phyloP scores from a whole-genome alignment of 2,888 invertebrate genomes.

The Phoronis australis region DNA sequence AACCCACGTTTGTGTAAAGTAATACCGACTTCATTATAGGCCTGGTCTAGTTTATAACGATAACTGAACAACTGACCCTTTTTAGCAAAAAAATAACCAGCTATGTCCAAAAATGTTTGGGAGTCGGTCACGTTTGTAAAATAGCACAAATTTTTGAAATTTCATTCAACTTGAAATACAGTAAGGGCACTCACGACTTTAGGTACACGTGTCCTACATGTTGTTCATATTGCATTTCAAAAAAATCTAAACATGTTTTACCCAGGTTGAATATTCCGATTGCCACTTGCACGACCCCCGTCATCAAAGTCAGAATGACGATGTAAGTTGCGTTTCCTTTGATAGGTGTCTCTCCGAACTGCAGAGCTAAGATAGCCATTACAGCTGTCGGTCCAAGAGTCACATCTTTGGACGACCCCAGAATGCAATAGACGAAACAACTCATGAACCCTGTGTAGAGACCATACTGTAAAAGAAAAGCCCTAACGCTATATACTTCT shows the following conservation, averaged over 20 bases:
- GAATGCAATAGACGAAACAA: conserved; percentile 80
- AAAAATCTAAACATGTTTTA: too few species aligned
- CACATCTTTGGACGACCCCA: conserved; percentile 88
- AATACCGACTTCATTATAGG: too few species aligned
- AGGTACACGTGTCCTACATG: not conserved
- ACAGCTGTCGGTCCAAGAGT: conserved; percentile 90
- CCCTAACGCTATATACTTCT: too few species aligned
- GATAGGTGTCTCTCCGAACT: conserved; percentile 31
- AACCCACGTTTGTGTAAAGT: too few species aligned
- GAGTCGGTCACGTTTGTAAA: too few species aligned
- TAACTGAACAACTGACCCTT: too few species aligned
- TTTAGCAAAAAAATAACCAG: too few species aligned
- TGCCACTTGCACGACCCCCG: conserved; percentile 43
- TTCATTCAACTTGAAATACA: not conserved
- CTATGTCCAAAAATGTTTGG: too few species aligned
- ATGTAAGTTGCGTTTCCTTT: conserved; percentile 40
- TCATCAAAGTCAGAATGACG: conserved; percentile 41
- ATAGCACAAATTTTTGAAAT: too few species aligned
- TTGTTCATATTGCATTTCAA: not conserved
- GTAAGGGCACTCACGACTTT: not conserved
- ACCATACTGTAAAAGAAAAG: conserved; percentile 71
- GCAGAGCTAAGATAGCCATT: conserved; percentile 73
- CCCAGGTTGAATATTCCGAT: conserved; percentile 50
- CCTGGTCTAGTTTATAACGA: too few species aligned
- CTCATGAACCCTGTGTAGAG: conserved; percentile 91